Conservation (phyloP, 1,140 invertebrate species). For the Idris sp. region DNA sequence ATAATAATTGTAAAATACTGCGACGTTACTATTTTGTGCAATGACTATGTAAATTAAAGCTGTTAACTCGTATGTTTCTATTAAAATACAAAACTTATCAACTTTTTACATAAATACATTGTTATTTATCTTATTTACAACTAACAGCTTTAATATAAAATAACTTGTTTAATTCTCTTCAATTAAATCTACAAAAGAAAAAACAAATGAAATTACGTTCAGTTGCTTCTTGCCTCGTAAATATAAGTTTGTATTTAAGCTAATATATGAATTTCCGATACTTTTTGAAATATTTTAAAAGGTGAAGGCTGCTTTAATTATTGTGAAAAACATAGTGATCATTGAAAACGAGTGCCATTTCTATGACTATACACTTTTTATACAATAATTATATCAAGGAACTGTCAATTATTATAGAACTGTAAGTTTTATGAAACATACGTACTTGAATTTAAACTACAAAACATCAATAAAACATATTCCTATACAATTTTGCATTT, state of each 20-base stretch:
- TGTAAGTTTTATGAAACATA: too few relatives aligned
- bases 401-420: constrained; percentile 12
- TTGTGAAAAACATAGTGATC: not conserved
- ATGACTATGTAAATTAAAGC: constrained; percentile 9
- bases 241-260: not conserved
- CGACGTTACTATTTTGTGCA: constrained; percentile 9
- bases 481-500: not conserved
- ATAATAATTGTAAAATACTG: not conserved
- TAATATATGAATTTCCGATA: constrained; percentile 2
- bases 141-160: constrained; percentile 14
- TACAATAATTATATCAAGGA: too few relatives aligned
- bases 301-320: not conserved
- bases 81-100: too few relatives aligned
- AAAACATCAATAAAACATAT: too few relatives aligned
- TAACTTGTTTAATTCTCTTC: too few relatives aligned
- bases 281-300: not conserved
- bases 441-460: too few relatives aligned
- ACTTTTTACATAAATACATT: too few relatives aligned
- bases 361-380: not conserved
- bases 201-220: not conserved
- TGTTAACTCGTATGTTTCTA: too few relatives aligned
- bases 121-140: too few relatives aligned
- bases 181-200: too few relatives aligned
- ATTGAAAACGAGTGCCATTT: constrained; percentile 17
- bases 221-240: constrained; percentile 12